Evolutionary conservation across 2,797 vertebrate species (phyloP).

Genomic region (Melanotaenia pygmaea): DNA sequence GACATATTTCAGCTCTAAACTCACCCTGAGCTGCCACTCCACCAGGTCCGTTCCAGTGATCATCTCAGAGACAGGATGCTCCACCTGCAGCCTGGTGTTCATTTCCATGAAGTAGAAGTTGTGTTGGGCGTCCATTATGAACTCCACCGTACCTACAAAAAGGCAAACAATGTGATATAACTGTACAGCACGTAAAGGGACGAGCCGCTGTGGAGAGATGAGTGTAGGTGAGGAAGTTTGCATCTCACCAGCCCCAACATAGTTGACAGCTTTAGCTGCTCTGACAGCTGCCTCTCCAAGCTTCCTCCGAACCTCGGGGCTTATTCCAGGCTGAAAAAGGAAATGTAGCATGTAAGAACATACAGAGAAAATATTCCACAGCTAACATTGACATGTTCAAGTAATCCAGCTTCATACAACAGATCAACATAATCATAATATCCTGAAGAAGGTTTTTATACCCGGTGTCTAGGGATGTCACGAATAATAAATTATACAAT

Average conservation of each 20-base stretch:
- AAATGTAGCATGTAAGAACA: background rate
- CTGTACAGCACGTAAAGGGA: background rate
- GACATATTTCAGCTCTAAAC: background rate
- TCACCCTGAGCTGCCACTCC: constrained; percentile 96
- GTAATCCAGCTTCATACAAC: background rate
- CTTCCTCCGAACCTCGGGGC: constrained; percentile 88
- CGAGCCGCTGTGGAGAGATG: background rate
- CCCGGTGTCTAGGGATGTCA: no score
- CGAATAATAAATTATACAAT: no score
- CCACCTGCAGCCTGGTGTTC: constrained; percentile 98
- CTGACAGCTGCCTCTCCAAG: constrained; percentile 94
- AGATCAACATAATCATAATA: no score
- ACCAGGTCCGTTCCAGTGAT: constrained; percentile 97
- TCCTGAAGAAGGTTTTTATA: no score
- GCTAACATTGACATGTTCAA: background rate
- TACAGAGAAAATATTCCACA: background rate
- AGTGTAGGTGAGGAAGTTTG: background rate
- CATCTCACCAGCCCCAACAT: constrained; percentile 92
- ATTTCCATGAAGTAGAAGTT: constrained; percentile 99
- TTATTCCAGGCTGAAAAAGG: constrained; percentile 89
- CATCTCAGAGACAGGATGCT: constrained; percentile 98
- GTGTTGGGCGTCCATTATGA: constrained; percentile 95
- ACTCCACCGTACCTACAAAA: constrained; percentile 91
- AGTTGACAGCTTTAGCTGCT: constrained; percentile 95
- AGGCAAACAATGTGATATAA: background rate